Conservation (phyloP, 2,113 vertebrate genomes). For the Lophius piscatorius region DNA sequence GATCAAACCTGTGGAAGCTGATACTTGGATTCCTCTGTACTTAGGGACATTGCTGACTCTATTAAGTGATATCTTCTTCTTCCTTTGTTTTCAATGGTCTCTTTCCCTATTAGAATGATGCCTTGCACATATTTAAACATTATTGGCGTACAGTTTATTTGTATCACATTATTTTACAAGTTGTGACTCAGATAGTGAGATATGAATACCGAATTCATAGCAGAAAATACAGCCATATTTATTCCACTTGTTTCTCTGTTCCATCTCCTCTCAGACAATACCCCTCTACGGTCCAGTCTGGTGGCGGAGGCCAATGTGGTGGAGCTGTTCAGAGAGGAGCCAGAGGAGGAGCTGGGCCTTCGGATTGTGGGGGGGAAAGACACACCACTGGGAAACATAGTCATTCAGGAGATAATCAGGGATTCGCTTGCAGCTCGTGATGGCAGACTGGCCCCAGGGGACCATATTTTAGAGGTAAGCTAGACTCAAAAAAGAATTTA, state of each 20-base stretch:
- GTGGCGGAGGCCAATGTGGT: slow-evolving; percentile 87
- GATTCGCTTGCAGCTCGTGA: slow-evolving; percentile 85
- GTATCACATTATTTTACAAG: too few species aligned
- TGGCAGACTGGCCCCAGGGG: slow-evolving; percentile 88
- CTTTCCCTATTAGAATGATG: too few species aligned
- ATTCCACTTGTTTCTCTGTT: not conserved
- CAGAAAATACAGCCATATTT: not conserved
- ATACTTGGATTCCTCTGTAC: too few species aligned
- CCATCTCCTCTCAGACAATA: slow-evolving; percentile 74
- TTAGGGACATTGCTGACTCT: too few species aligned
- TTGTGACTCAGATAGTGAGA: too few species aligned
- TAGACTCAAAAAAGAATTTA: not conserved
- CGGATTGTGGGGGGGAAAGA: slow-evolving; percentile 92
- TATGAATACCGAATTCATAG: slow-evolving; percentile 1
- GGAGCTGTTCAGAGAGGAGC: slow-evolving; percentile 86
- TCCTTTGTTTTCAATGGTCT: too few species aligned
- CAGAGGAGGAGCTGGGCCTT: slow-evolving; percentile 86
- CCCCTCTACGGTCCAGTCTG: slow-evolving; percentile 85
- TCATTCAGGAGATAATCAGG: slow-evolving; percentile 88
- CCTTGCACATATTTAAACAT: too few species aligned
- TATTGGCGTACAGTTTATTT: too few species aligned
- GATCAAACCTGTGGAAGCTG: too few species aligned
- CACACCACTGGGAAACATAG: slow-evolving; percentile 90
- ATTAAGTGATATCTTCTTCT: too few species aligned
- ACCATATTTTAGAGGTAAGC: slow-evolving; percentile 91